Evolutionary conservation across 2,113 vertebrate genomes (phyloP), one percentile per base, ranked within the genome.

Genomic region (Etheostoma spectabile): DNA sequence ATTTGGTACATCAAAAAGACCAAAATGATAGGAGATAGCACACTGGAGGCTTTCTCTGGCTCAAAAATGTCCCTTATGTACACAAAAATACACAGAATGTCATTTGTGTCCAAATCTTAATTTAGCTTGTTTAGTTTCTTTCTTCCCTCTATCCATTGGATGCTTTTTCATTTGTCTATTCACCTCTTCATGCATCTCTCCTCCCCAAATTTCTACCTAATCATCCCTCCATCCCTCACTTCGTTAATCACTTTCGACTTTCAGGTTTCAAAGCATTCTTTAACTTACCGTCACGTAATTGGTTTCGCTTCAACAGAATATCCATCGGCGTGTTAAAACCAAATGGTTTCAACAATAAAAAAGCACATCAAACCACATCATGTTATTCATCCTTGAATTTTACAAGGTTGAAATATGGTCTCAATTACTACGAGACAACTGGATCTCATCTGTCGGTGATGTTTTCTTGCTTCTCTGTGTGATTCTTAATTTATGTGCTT

Each of bases 321-420:
- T 66, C 57, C 69, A 33, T 62, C 16, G 70, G 16, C n/a, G 49
- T 56, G 52, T 82, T 62, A 68, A 76, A 80, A 42, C 21, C 2
- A 63, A 85, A 61, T 85, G n/a, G 49, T 79, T 75, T 27, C 10
- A 55, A 70, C 83, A 64, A 71, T 74, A 70, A 77, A 80, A 27
- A 79, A 67, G 21, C 55, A 27, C 22, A 81, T 74, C 75, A 76
- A 42, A 60, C 64, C 80, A 83, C 86, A 90, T 88, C 88, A 71
- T 82, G 72, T 69, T 82, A 33, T 78, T 71, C 79, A 82, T 82
- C 84, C 60, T 82, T 82, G 77, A 80, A 74, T 80, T 42, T 85
- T 80, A 88, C 80, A 48, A 76, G 57, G 52, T 11, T 72, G 3
- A 48, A 82, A 84, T 83, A 79, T 79, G 81, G 70, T n/a, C 35